Evolutionary conservation across 2,797 vertebrate species (phyloP), one percentile per base, ranked within the genome.

Genomic region (Esox masquinongy): DNA sequence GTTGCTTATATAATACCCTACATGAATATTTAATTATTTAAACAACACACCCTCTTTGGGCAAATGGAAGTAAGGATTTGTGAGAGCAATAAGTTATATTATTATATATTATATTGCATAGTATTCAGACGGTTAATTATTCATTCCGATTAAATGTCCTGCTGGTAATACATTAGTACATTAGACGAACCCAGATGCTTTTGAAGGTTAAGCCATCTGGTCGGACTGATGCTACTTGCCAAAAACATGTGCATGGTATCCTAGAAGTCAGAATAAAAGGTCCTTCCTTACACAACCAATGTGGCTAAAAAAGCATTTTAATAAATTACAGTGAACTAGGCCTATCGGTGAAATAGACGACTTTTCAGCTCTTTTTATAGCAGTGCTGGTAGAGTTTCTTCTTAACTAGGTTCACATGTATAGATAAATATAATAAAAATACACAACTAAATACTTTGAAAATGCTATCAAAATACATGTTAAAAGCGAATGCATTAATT

Each of bases 1-100:
- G 76, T 87, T 90, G 86, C 85, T 81, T 49, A 75, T 53, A 53
- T 53, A 53, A 53, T 53, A 53, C 51, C 19, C 51, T 53, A 17
- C 51, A 53, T 53, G 51, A 53, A 34, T 68, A 11, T 56, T 68
- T 34, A 73, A 15, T 73, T 9, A 49, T 24, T 51, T 9, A 68
- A 31, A 17, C 3, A 53, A 61, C 61, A 63, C 70, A 36, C 50
- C 19, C 68, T 39, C 22, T 49, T n/a, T n/a, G 24, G n/a, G 5
- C 76, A 34, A 50, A 63, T 63, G 3, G n/a, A 63, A 39, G 4
- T 8, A 39, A 39, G 36, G 7, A 39, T 3, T 39, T 1, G 36
- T 39, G 36, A 39, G 36, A 39, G 36, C 6, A n/a, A 73, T 19
- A 29, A 56, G 67, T 70, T 53, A 16, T 29, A 29, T 29, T 53